Percentiles rank a stretch among this genome's conserved stretches.
Evolutionary conservation across 2,888 invertebrate species (phyloP).

Genomic region (Philaethria dido): DNA sequence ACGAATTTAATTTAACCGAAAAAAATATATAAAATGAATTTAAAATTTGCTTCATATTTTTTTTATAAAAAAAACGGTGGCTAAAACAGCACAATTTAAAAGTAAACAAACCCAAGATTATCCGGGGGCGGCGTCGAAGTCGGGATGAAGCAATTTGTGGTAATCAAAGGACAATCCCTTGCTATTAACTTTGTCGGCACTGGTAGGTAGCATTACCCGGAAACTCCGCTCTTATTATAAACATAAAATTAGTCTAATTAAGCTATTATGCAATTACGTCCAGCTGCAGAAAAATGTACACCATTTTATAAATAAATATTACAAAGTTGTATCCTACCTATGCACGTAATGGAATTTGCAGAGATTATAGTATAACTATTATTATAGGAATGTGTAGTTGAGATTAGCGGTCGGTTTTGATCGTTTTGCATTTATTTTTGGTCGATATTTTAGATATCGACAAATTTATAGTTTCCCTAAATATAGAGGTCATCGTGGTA

Average conservation of each 20-base stretch:
- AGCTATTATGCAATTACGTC: slow-evolving; percentile 49
- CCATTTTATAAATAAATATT: slow-evolving; percentile 25
- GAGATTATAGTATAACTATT: slow-evolving; percentile 12
- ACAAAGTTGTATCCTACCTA: not conserved
- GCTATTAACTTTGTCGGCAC: slow-evolving; percentile 60
- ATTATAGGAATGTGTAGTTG: not conserved
- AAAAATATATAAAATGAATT: too few species aligned
- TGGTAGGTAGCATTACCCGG: slow-evolving; percentile 40
- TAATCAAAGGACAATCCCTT: slow-evolving; percentile 65
- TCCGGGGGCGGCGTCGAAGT: slow-evolving; percentile 52
- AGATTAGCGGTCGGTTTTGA: not conserved
- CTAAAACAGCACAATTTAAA: slow-evolving; percentile 33
- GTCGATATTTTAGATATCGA: too few species aligned
- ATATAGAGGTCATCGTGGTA: too few species aligned
- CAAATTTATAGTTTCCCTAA: too few species aligned
- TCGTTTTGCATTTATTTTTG: not conserved
- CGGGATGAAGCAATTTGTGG: slow-evolving; percentile 74
- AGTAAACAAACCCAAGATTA: slow-evolving; percentile 50
- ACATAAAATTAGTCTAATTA: slow-evolving; percentile 52
- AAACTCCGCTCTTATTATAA: slow-evolving; percentile 37
- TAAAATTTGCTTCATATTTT: slow-evolving; percentile 4
- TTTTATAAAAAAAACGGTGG: slow-evolving; percentile 22
- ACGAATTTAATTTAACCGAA: too few species aligned
- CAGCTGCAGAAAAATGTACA: slow-evolving; percentile 47
- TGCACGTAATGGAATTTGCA: slow-evolving; percentile 2